Evolutionary conservation across 1,140 invertebrate species (phyloP).

Genomic region (Drosophila albomicans): DNA sequence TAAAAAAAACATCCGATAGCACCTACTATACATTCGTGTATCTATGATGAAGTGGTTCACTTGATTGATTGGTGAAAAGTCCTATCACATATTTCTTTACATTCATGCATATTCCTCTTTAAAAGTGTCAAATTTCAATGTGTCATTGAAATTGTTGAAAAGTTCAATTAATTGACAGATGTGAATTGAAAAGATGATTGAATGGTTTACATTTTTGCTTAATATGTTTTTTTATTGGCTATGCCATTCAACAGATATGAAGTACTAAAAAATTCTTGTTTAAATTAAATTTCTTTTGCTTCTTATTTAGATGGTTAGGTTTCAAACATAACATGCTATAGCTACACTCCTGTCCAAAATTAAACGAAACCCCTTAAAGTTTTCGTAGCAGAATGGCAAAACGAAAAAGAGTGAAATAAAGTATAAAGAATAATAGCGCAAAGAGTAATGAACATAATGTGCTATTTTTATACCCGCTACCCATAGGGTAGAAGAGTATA

Average conservation of each 20-base stretch:
- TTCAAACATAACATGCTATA: no score
- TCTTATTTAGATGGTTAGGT: no score
- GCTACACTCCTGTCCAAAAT: no score
- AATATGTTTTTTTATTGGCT: neutral
- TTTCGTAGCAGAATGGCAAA: no score
- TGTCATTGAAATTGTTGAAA: neutral
- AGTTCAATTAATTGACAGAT: slow-evolving; percentile 1
- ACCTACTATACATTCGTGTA: slow-evolving; percentile 33
- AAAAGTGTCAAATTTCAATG: slow-evolving; percentile 27
- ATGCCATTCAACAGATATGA: no score
- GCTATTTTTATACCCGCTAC: no score
- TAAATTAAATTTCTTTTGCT: neutral
- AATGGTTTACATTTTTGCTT: neutral
- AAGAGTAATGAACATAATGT: no score
- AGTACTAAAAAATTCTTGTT: neutral
- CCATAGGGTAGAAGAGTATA: no score
- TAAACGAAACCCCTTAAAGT: no score
- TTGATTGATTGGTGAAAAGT: slow-evolving; percentile 59
- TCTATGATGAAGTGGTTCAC: slow-evolving; percentile 51
- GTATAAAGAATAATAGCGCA: no score
- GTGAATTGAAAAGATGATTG: slow-evolving; percentile 7
- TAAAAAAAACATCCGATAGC: slow-evolving; percentile 47
- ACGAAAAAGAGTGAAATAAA: no score
- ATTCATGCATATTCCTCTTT: slow-evolving; percentile 5
- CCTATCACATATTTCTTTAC: neutral